A percentile compares a stretch with the other conserved stretches of the same genome.
Conservation (phyloP, 2,113 vertebrate species). For the Paradoxurus hermaphroditus region DNA sequence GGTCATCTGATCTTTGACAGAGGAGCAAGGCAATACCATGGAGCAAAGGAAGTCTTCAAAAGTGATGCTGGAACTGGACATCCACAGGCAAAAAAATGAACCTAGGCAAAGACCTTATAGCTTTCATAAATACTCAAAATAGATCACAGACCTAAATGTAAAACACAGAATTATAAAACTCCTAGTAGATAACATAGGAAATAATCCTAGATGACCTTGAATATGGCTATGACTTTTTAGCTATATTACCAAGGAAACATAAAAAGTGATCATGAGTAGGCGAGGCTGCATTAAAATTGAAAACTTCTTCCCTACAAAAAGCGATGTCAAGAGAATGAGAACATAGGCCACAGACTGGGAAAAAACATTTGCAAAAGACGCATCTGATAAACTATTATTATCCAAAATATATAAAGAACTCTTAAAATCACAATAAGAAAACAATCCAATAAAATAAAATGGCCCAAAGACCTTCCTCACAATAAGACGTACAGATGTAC, state of each 20-base stretch:
- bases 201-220: not conserved
- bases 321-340: not conserved
- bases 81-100: not conserved
- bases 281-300: not conserved
- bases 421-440: not conserved
- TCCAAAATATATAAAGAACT: not conserved
- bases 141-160: not conserved
- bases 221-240: not conserved
- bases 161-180: not conserved
- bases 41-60: not conserved
- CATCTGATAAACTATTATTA: not conserved
- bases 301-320: not conserved
- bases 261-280: not conserved
- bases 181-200: not conserved
- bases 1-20: not conserved
- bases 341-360: not conserved
- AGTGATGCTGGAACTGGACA: not conserved
- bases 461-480: not conserved
- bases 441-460: not conserved
- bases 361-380: not conserved
- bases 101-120: not conserved
- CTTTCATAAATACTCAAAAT: not conserved
- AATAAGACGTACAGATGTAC: not conserved
- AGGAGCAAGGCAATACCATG: not conserved
- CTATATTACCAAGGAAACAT: not conserved